Evolutionary conservation across 2,797 vertebrate species (phyloP).

Genomic region (Potorous gilbertii): DNA sequence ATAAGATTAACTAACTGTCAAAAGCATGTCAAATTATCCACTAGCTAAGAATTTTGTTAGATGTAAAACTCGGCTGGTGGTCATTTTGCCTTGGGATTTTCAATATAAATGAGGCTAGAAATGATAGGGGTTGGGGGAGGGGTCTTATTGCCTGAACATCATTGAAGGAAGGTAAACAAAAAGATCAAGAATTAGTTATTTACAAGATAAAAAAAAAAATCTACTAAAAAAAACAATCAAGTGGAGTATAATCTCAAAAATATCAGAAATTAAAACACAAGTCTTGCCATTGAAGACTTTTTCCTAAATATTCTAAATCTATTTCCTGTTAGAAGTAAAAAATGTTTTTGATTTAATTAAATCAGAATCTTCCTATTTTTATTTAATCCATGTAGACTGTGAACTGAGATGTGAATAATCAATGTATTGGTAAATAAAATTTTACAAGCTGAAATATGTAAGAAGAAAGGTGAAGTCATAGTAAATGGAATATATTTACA

Average conservation of each 20-base stretch:
- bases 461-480: conserved; percentile 36
- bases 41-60: conserved; percentile 74
- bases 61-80: conserved; percentile 81
- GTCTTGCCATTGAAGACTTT: conserved; percentile 47
- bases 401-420: conserved; percentile 40
- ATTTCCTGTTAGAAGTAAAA: conserved; percentile 52
- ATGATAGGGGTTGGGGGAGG: conserved; percentile 62
- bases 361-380: conserved; percentile 48
- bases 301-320: conserved; percentile 36
- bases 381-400: conserved; percentile 30
- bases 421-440: conserved; percentile 42
- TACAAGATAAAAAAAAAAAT: conserved; percentile 36
- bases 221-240: conserved; percentile 38
- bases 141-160: not conserved
- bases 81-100: conserved; percentile 76
- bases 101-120: conserved; percentile 70
- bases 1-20: conserved; percentile 80
- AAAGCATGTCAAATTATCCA: conserved; percentile 77
- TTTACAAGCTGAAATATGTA: conserved; percentile 47
- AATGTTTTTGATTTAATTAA: conserved; percentile 55
- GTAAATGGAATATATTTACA: not conserved
- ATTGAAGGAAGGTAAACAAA: conserved; percentile 4
- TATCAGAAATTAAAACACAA: conserved; percentile 48
- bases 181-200: conserved; percentile 44
- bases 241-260: conserved; percentile 51